Conservation (phyloP, 2,888 invertebrate genomes). For the Erynnis tages region DNA sequence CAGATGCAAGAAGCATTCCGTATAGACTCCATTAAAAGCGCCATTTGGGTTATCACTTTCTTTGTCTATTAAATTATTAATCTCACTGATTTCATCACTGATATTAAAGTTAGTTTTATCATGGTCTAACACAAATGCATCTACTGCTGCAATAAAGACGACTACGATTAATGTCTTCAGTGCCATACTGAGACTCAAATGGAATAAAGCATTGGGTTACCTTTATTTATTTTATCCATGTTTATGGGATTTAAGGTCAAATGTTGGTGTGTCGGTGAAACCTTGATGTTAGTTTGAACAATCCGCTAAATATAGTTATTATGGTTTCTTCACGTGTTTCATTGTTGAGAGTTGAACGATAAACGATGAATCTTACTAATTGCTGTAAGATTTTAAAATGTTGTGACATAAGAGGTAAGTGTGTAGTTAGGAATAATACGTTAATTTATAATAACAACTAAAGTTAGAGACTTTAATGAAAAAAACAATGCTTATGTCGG, state of each 20-base stretch:
- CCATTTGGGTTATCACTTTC: conserved; percentile 45
- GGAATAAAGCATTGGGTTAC: conserved; percentile 43
- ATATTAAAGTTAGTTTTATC: conserved; percentile 27
- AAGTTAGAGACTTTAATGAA: too few species aligned
- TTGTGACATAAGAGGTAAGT: too few species aligned
- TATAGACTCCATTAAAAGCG: conserved; percentile 76
- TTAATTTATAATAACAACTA: too few species aligned
- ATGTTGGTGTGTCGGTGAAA: conserved; percentile 45
- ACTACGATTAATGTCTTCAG: conserved; percentile 42
- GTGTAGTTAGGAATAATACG: too few species aligned
- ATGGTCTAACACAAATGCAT: conserved; percentile 37
- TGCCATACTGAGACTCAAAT: conserved; percentile 56
- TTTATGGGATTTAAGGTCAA: conserved; percentile 66
- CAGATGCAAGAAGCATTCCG: conserved; percentile 78
- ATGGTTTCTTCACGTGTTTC: conserved; percentile 6
- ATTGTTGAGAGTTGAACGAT: not conserved
- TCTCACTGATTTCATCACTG: conserved; percentile 34
- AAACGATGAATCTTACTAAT: not conserved
- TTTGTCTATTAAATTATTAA: conserved; percentile 5
- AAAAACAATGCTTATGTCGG: too few species aligned
- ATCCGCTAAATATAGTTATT: conserved; percentile 27
- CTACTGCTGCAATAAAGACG: conserved; percentile 36
- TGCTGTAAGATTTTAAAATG: too few species aligned
- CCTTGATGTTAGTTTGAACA: conserved; percentile 27
- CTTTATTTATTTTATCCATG: conserved; percentile 66